Evolutionary conservation across 30 jellyfish, hydroid and myxozoan species (phyloP).

Genomic region (Aurelia coerulea): DNA sequence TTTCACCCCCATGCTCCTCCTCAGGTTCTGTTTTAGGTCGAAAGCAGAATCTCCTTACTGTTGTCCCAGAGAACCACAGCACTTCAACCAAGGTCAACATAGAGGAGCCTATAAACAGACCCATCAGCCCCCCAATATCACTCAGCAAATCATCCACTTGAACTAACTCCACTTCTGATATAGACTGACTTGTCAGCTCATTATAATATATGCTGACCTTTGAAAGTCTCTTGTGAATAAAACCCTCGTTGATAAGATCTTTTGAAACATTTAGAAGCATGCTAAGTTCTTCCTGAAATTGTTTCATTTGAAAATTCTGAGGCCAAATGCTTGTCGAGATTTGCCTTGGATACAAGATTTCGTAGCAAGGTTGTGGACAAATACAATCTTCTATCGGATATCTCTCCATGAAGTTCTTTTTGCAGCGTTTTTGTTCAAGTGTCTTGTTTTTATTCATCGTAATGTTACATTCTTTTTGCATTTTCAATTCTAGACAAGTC

Average conservation of each 20-base stretch:
- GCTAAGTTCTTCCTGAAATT: constrained; percentile 22
- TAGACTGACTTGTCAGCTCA: background rate
- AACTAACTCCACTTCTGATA: constrained; percentile 51
- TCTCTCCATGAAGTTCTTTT: background rate
- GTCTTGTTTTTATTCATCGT: background rate
- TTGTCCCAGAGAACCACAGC: constrained; percentile 37
- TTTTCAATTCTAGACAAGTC: constrained; percentile 24
- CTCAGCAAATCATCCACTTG: constrained; percentile 14
- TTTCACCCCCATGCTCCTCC: too few relatives aligned
- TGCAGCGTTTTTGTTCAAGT: background rate
- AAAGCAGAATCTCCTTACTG: constrained; percentile 8
- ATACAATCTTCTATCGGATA: constrained; percentile 27
- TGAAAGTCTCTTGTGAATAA: constrained; percentile 18
- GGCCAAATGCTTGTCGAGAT: constrained; percentile 49
- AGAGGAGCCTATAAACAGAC: constrained; percentile 44
- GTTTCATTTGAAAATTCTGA: background rate
- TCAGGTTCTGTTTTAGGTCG: background rate
- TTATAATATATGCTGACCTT: constrained; percentile 36
- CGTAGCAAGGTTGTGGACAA: constrained; percentile 56
- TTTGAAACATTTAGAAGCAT: background rate
- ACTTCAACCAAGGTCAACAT: constrained; percentile 40
- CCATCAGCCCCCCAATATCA: constrained; percentile 58
- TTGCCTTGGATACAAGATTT: constrained; percentile 3
- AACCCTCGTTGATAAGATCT: background rate
- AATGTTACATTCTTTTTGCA: constrained; percentile 17